Evolutionary conservation across 2,797 vertebrate species (phyloP).

Genomic region (Aphelocoma californica): DNA sequence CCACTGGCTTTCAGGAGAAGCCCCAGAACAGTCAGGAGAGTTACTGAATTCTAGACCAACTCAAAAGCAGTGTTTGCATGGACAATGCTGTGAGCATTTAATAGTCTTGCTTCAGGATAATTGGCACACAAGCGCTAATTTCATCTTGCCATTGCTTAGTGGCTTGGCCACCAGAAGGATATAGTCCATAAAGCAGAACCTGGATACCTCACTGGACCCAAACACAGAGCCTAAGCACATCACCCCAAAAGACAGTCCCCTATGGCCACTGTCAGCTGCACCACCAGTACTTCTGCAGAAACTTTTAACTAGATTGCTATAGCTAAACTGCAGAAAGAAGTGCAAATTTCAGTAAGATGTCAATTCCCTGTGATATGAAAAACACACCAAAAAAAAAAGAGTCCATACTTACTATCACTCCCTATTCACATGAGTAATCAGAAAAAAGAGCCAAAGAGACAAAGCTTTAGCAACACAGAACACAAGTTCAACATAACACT

Average conservation of each 20-base stretch:
- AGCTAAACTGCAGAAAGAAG: neutral
- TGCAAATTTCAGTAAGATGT: neutral
- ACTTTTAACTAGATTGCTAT: neutral
- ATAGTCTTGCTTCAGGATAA: neutral
- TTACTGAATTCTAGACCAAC: neutral
- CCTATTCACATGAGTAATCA: neutral
- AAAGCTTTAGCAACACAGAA: neutral
- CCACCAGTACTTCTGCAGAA: neutral
- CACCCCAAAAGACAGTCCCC: neutral
- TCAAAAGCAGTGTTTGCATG: neutral
- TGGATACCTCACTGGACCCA: neutral
- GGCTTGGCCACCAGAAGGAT: neutral
- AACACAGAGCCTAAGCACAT: neutral
- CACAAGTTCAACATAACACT: neutral
- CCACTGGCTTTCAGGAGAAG: neutral
- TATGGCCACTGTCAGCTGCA: neutral
- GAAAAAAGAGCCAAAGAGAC: neutral
- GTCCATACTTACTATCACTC: neutral
- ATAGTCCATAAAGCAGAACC: neutral
- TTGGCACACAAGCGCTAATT: neutral
- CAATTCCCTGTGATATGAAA: neutral
- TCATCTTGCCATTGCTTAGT: neutral
- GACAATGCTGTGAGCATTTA: neutral
- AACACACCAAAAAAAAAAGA: neutral
- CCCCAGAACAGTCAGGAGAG: neutral